Conservation (phyloP, 2,888 invertebrate genomes). For the Bembecia ichneumoniformis region DNA sequence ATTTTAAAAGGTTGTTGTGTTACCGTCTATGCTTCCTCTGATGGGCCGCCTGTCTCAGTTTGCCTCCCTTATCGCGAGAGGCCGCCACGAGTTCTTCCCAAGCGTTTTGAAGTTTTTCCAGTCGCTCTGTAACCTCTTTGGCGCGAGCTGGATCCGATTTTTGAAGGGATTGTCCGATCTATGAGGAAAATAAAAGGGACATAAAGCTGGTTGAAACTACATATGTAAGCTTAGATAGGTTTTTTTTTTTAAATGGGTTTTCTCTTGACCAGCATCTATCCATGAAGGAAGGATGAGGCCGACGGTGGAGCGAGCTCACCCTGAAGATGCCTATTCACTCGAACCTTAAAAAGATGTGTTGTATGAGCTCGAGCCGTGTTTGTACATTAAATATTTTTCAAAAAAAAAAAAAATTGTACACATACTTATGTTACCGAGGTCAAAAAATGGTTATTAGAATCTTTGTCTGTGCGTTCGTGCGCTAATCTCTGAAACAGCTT, state of each 20-base stretch:
- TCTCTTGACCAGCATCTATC: too few relatives aligned
- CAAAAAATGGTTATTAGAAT: too few relatives aligned
- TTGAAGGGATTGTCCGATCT: conserved; percentile 61
- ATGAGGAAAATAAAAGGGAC: conserved; percentile 2
- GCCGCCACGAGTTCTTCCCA: conserved; percentile 92
- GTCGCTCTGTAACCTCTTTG: conserved; percentile 84
- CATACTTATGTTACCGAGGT: too few relatives aligned
- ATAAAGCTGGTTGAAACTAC: neutral
- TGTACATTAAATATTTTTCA: too few relatives aligned
- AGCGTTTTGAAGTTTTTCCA: conserved; percentile 83
- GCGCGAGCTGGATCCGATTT: conserved; percentile 69
- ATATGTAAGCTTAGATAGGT: too few relatives aligned
- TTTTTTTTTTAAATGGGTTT: neutral
- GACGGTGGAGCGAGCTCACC: too few relatives aligned
- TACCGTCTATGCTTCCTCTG: conserved; percentile 77
- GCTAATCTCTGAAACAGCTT: too few relatives aligned
- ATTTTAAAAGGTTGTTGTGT: neutral
- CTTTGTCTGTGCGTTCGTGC: too few relatives aligned
- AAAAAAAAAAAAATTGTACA: too few relatives aligned
- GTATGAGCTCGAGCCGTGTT: too few relatives aligned
- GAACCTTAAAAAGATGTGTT: too few relatives aligned
- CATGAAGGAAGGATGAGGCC: neutral
- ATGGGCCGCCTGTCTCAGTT: conserved; percentile 88
- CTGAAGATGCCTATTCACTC: too few relatives aligned
- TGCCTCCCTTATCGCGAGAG: conserved; percentile 82